These are phyloP conservation scores for Aphidius colemani DNA, from an alignment of 2,888 invertebrate species.

Conservation along the genomic window DNA sequence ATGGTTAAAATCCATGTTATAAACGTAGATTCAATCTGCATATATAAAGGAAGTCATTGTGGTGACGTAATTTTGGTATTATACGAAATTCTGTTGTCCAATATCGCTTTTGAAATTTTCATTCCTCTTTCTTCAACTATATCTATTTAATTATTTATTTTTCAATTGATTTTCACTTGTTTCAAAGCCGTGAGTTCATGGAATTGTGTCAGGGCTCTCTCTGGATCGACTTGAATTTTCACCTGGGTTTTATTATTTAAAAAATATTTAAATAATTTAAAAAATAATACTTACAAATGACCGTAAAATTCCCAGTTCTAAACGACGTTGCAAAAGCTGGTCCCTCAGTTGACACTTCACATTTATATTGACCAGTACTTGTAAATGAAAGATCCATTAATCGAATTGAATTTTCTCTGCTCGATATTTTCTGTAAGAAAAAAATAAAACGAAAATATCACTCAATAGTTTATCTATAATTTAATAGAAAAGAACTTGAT, in stretches of 20 bases:
- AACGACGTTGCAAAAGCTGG: conserved; percentile 47
- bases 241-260: background rate
- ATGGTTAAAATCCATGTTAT: background rate
- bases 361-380: conserved; percentile 52
- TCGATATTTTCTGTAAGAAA: conserved; percentile 38
- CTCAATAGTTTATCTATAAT: too few species aligned
- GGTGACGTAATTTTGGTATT: conserved; percentile 14
- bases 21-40: conserved; percentile 36
- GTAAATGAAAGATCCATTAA: conserved; percentile 41
- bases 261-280: background rate
- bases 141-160: background rate
- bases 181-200: too few species aligned
- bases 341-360: conserved; percentile 51
- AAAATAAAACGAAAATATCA: background rate
- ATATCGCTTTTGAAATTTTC: too few species aligned
- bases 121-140: background rate
- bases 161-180: background rate
- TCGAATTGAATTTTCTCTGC: conserved; percentile 43
- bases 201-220: too few species aligned
- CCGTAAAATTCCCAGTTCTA: conserved; percentile 44
- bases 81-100: background rate
- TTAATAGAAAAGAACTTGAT: too few species aligned
- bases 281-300: conserved; percentile 45
- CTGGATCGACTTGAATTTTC: too few species aligned
- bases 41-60: conserved; percentile 31